Percentiles rank a stretch among this genome's conserved stretches.
Conservation (phyloP, 2,113 vertebrate genomes). For the Danionella cerebrum region DNA sequence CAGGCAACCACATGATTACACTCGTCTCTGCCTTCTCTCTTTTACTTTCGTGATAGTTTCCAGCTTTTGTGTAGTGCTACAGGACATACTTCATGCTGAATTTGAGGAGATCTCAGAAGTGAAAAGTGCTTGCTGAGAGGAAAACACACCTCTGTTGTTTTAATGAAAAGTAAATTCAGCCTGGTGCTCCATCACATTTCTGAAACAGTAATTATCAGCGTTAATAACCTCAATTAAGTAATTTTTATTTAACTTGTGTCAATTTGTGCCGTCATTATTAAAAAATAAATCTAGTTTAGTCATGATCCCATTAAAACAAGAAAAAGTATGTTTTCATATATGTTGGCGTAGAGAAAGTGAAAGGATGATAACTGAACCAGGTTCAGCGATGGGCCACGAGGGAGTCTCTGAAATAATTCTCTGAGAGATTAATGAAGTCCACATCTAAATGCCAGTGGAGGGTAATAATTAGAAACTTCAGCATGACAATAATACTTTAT, state of each 20-base stretch:
- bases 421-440: constrained; percentile 28
- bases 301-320: no score
- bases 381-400: neutral
- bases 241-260: no score
- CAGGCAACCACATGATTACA: neutral
- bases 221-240: no score
- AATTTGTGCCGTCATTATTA: no score
- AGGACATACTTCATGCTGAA: neutral
- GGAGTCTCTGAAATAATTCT: neutral
- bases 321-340: no score
- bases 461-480: constrained; percentile 34
- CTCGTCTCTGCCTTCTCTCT: neutral
- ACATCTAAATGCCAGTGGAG: constrained; percentile 34
- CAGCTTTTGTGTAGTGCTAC: neutral
- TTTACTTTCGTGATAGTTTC: neutral
- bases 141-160: neutral
- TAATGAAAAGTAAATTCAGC: no score
- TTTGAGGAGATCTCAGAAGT: neutral
- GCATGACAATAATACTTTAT: constrained; percentile 32
- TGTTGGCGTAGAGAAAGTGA: no score
- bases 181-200: no score
- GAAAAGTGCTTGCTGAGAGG: neutral
- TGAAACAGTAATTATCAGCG: no score
- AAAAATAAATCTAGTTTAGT: no score
- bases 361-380: no score